Base-by-base conservation (phyloP, 2,113 vertebrate genomes). In the Meriones unguiculatus region DNA sequence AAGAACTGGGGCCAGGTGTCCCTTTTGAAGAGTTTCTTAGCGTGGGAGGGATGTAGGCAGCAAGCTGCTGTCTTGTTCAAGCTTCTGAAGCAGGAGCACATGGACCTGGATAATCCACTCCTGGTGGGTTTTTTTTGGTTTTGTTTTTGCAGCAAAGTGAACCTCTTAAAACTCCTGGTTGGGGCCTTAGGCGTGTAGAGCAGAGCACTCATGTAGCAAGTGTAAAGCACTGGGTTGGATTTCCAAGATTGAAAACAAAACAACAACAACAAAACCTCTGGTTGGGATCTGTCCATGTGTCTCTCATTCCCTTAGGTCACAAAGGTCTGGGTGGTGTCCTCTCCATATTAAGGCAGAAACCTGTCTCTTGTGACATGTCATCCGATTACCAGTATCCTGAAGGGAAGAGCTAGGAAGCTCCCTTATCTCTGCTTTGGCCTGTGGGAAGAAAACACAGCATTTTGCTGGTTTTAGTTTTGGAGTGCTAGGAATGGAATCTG, bases 1-100 rank as follows among this genome's bases (percentile, higher is more conserved):
- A 98, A 98, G 98, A 97, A 64, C 64, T 88, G 3, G 28, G 11
- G 5, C 3, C 24, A 25, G 70, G 52, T 59, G 32, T 41, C 84
- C 2, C 20, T 95, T 93, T 90, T 57, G 82, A 78, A 76, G 91
- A 87, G 57, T 87, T 85, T 91, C 69, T 65, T 57, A 41, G 38
- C 11, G 94, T 64, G 50, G 62, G 93, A 82, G 30, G 73, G 59
- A 35, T 52, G 54, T 50, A 65, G 17, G 59, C 32, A 87, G 11
- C 8, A n/a, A 25, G 73, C 82, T 41, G 41, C 5, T 25, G 57
- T 7, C 35, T 84, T 76, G 67, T 50, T 91, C 9, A 80, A 64
- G 57, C 15, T 50, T 94, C 87, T 85, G 7, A 9, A 41, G 3
- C 1, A 72, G 52, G 20, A 54, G 7, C 9, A 24, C 28, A 41